A percentile compares a stretch with the other conserved stretches of the same genome.
These are phyloP conservation scores for Nephrotoma appendiculata DNA, from an alignment of 2,888 invertebrate genomes.

Conservation along the genomic window DNA sequence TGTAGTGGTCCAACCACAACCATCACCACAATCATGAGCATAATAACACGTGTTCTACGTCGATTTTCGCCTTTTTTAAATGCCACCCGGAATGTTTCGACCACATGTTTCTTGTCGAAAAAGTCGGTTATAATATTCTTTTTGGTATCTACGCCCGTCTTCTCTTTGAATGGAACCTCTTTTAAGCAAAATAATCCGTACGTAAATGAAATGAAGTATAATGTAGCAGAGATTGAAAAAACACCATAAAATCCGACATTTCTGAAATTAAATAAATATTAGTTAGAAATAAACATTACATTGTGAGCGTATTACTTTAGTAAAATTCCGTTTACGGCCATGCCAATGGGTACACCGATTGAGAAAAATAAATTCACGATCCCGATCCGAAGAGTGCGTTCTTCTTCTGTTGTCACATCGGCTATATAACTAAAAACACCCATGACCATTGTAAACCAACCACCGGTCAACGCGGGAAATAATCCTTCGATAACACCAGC, in stretches of 20 bases:
- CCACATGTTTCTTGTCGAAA: constrained; percentile 61
- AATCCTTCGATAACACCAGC: constrained; percentile 67
- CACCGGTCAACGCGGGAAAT: constrained; percentile 68
- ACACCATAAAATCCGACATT: constrained; percentile 72
- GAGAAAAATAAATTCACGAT: constrained; percentile 81
- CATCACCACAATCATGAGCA: constrained; percentile 67
- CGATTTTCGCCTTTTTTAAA: constrained; percentile 66
- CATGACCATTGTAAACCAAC: constrained; percentile 85
- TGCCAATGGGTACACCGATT: constrained; percentile 77
- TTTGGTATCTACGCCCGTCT: constrained; percentile 14
- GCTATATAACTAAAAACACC: constrained; percentile 80
- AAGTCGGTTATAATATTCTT: constrained; percentile 39
- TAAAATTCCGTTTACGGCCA: constrained; percentile 72
- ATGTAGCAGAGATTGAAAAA: constrained; percentile 57
- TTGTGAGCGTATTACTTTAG: constrained; percentile 28
- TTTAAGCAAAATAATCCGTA: constrained; percentile 60
- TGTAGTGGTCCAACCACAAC: constrained; percentile 76
- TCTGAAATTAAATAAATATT: constrained; percentile 15
- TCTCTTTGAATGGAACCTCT: constrained; percentile 34
- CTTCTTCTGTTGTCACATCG: constrained; percentile 70
- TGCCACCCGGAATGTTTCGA: constrained; percentile 63
- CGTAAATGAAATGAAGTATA: constrained; percentile 58
- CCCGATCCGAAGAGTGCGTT: constrained; percentile 71
- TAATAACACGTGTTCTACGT: constrained; percentile 54
- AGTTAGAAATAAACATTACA: not conserved